Base-by-base conservation (phyloP, 2,113 vertebrate genomes). In the Stomatorhinus ivindoensis region DNA sequence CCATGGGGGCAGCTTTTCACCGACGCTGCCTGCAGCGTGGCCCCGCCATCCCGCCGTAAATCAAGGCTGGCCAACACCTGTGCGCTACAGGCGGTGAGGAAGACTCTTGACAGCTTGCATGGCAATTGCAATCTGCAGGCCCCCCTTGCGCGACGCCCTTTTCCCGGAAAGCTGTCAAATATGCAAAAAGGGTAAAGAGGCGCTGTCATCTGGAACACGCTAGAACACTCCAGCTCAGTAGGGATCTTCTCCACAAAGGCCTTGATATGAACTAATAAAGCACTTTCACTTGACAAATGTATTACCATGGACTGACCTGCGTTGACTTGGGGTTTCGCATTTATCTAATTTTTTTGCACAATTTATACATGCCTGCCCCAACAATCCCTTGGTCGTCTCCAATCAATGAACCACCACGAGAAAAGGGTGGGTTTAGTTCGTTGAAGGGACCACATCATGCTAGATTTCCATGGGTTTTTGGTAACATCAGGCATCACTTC, bases 91-190 rank as follows among this genome's bases (percentile, higher is more conserved):
- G 92, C 88, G 88, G 88, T 44, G 55, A 39, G 88, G 89, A 83
- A 24, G 53, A 31, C 88, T 65, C 90, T 89, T 92, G 92, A 92
- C 92, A 92, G 93, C 91, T 91, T 90, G 83, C 91, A 89, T 88
- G 89, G 90, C 89, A 91, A 87, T 91, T 90, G 92, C 90, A 84
- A 92, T 91, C 90, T 90, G 87, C 82, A 89, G 88, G 87, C 89
- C 73, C 85, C 55, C 88, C 89, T 85, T 80, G 42, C 88, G 55
- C 46, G 55, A 39, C 58, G 89, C 88, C 88, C 89, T 86, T 88
- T 80, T 89, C 85, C 87, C 50, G 19, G 87, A 87, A 89, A 65
- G 88, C 91, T 91, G 91, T 91, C 91, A 92, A 80, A 87, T 86
- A 88, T 51, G 80, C 82, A 87, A 88, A 89, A 55, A 91, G 89